Conservation (phyloP, 2,113 vertebrate species). For the Gymnarchus niloticus region DNA sequence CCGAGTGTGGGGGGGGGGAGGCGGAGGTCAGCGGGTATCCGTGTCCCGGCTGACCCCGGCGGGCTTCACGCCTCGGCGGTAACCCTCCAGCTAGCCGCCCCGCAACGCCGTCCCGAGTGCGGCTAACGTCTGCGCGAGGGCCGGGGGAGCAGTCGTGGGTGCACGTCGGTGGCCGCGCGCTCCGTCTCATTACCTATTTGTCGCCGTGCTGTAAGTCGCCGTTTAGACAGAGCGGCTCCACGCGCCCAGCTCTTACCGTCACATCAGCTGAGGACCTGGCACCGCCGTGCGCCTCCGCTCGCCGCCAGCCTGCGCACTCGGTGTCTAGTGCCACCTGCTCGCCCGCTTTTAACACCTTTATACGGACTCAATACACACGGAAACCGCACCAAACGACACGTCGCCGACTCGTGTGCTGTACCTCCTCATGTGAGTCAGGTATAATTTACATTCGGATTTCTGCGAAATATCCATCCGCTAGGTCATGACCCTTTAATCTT, state of each 20-base stretch:
- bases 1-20: no score
- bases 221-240: slow-evolving; percentile 62
- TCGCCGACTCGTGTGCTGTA: background rate
- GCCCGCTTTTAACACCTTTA: background rate
- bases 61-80: background rate
- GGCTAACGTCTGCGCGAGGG: slow-evolving; percentile 22
- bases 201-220: slow-evolving; percentile 66
- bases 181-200: slow-evolving; percentile 65
- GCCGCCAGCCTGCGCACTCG: slow-evolving; percentile 50
- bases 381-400: background rate
- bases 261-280: slow-evolving; percentile 60
- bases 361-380: background rate
- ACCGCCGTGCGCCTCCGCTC: slow-evolving; percentile 62
- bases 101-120: background rate
- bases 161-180: slow-evolving; percentile 43
- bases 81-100: background rate
- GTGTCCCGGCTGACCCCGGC: background rate
- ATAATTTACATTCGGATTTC: background rate
- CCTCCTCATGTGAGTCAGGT: background rate
- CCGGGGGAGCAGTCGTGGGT: background rate
- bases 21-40: background rate
- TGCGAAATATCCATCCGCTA: slow-evolving; percentile 53
- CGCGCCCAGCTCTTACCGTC: slow-evolving; percentile 59
- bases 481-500: slow-evolving; percentile 53
- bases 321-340: background rate